Evolutionary conservation across 2,888 invertebrate genomes (phyloP).

Genomic region (Tenodera sinensis): DNA sequence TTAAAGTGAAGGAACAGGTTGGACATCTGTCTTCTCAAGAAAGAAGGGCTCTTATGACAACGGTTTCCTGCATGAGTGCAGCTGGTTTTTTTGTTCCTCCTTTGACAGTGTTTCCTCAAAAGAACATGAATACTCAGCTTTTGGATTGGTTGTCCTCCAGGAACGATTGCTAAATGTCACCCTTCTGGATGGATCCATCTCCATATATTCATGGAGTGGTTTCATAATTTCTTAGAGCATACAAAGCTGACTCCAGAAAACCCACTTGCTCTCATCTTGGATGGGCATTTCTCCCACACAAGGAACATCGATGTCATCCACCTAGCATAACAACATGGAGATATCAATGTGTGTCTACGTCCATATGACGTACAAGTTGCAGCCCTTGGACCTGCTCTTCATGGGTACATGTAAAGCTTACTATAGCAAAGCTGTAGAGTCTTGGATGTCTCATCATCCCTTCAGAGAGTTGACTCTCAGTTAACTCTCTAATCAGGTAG

Average conservation of each 20-base stretch:
- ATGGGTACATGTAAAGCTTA: background rate
- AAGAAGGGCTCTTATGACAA: background rate
- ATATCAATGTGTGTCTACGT: background rate
- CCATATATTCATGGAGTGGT: too few relatives aligned
- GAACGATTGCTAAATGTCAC: conserved; percentile 36
- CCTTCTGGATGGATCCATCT: conserved; percentile 40
- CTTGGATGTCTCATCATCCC: background rate
- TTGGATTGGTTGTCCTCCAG: conserved; percentile 38
- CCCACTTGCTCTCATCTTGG: background rate
- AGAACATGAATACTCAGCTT: background rate
- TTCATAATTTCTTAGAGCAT: conserved; percentile 35
- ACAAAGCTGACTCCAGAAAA: too few relatives aligned
- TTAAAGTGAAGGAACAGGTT: too few relatives aligned
- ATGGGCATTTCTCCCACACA: background rate
- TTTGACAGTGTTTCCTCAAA: background rate
- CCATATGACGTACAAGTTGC: background rate
- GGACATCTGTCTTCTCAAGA: too few relatives aligned
- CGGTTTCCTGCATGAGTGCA: conserved; percentile 33
- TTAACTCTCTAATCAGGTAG: background rate
- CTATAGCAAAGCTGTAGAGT: background rate
- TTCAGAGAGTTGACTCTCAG: background rate
- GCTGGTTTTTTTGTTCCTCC: background rate
- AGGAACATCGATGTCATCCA: background rate
- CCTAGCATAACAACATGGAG: background rate
- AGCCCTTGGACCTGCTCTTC: background rate